Percentiles rank a stretch among this genome's conserved stretches.
phyloP scores from a whole-genome alignment of 2,113 vertebrate species.

The Bos indicus region DNA sequence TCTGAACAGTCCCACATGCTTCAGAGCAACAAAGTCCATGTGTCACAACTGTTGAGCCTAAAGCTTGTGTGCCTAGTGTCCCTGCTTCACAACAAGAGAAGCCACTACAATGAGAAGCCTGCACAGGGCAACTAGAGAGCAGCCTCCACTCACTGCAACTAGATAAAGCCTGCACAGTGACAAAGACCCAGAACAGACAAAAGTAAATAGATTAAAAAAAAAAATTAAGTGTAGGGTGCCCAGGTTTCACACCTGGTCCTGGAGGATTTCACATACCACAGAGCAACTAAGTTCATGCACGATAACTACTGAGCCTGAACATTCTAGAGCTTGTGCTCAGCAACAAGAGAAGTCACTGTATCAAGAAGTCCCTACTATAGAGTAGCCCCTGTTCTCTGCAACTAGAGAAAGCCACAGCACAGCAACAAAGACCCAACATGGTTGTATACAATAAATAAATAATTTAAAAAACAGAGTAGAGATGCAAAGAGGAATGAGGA shows the following conservation, averaged over 20 bases:
- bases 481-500: background rate
- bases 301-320: no score
- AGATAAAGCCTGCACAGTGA: background rate
- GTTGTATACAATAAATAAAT: no score
- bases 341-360: no score
- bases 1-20: background rate
- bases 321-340: no score
- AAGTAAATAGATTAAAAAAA: accelerated
- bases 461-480: background rate
- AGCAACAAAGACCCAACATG: no score
- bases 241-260: no score
- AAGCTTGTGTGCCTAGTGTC: background rate
- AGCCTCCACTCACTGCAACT: background rate
- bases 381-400: no score
- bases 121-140: background rate
- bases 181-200: background rate
- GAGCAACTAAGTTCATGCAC: no score
- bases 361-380: no score
- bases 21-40: background rate
- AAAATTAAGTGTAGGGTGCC: no score
- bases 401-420: no score
- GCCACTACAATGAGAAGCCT: background rate
- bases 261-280: no score
- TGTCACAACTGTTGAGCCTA: background rate
- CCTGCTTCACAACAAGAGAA: background rate